Evolutionary conservation across 2,888 invertebrate species (phyloP), one percentile per base, ranked within the genome.

Genomic region (Caenorhabditis wallacei): DNA sequence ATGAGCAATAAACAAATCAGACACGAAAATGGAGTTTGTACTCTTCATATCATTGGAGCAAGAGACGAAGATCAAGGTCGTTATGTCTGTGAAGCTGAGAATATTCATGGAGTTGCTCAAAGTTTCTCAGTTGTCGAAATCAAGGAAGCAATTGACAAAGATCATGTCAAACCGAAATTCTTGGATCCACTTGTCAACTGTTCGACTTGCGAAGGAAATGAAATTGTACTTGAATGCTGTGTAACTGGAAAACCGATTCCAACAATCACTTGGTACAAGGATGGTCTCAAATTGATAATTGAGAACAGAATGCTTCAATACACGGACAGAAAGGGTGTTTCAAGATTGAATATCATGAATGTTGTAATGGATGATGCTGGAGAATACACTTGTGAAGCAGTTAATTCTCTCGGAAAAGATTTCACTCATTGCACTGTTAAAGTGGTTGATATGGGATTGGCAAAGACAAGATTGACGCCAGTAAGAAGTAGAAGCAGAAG

Each of bases 1-100:
- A 80, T 86, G 80, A 68, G 59, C 37, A 82, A 82, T 68, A 86
- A 86, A 46, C 79, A 82, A 51, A 78, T 83, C 40, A 70, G 80
- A 72, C 88, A 81, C 64, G 91, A 91, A 40, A 89, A 91, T 92
- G 99, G 99, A 88, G 97, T 99, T 56, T 96, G 98, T 68, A 96
- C 97, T 0, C 95, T 99, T 94, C 98, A 98, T 94, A 97, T 99
- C 89, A 94, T 96, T 81, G 96, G 96, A 93, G 97, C 97, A 92
- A 95, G 95, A 91, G 95, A 96, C 0, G 95, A 95, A 79, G 98
- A 99, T 94, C 96, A 97, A 85, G 99, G 98, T 87, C 96, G 96
- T 93, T 99, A 98, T 93, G 95, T 95, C 48, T 98, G 98, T 93
- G 94, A 96, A 54, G 88, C 87, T 3, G 86, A 85, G 37, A 88